Percentiles rank a stretch among this genome's conserved stretches.
Conservation (phyloP, 2,888 invertebrate species). For the Cordilura impudica region DNA sequence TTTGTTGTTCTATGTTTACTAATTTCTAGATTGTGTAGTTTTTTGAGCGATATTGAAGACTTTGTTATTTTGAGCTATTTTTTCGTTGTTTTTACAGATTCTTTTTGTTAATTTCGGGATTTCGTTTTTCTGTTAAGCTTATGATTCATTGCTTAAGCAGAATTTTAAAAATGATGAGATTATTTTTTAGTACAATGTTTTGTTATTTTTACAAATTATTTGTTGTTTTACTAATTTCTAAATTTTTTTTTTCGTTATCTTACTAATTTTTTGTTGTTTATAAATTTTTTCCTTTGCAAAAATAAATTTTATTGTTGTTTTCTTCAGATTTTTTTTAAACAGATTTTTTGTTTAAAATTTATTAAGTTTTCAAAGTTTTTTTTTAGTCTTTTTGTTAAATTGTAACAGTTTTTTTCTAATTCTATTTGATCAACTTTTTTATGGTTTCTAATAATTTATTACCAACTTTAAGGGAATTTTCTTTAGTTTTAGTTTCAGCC, state of each 20-base stretch:
- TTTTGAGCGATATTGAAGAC: not conserved
- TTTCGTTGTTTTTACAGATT: not conserved
- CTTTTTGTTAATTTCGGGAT: not conserved
- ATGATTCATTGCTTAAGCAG: not conserved
- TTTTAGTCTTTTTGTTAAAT: conserved; percentile 3
- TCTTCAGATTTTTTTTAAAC: not conserved
- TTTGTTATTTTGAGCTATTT: not conserved
- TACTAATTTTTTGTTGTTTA: no score
- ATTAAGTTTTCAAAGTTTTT: not conserved
- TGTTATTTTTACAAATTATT: not conserved
- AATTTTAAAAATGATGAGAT: not conserved
- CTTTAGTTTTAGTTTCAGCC: conserved; percentile 60
- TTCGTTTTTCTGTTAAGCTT: not conserved
- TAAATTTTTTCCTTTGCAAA: no score
- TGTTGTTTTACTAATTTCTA: not conserved
- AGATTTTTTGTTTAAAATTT: not conserved
- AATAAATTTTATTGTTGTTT: not conserved
- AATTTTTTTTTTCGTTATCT: no score
- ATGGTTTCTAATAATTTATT: conserved; percentile 45
- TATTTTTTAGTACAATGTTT: not conserved
- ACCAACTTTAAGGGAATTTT: conserved; percentile 39
- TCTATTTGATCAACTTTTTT: conserved; percentile 34
- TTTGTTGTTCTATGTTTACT: not conserved
- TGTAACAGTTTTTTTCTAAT: conserved; percentile 30
- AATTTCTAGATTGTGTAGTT: not conserved